Evolutionary conservation across 2,888 invertebrate genomes (phyloP).

Genomic region (Pollenia amentaria): DNA sequence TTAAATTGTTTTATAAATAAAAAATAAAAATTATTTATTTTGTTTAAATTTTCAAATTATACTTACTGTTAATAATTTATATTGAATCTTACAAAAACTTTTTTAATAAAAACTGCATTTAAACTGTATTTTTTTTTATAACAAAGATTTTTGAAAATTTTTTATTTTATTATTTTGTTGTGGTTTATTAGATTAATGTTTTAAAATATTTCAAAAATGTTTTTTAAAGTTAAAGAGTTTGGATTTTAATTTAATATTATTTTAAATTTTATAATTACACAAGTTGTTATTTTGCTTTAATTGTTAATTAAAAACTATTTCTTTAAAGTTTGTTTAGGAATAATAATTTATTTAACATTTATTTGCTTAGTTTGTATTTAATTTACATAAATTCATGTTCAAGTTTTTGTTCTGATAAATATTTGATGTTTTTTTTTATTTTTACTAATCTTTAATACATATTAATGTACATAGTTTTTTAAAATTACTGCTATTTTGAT

Average conservation of each 20-base stretch:
- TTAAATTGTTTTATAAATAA: background rate
- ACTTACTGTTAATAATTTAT: slow-evolving; percentile 48
- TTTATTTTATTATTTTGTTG: slow-evolving; percentile 33
- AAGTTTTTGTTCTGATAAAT: slow-evolving; percentile 16
- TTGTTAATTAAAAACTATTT: slow-evolving; percentile 47
- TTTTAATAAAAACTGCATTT: slow-evolving; percentile 61
- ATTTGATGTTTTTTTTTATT: background rate
- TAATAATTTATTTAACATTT: slow-evolving; percentile 49
- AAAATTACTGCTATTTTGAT: slow-evolving; percentile 71
- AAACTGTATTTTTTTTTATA: slow-evolving; percentile 66
- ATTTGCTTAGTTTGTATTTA: slow-evolving; percentile 38
- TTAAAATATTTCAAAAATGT: slow-evolving; percentile 71
- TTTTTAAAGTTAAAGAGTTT: slow-evolving; percentile 59
- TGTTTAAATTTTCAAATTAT: background rate
- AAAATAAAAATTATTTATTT: slow-evolving; percentile 25
- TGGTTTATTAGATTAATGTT: slow-evolving; percentile 39
- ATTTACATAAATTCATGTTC: slow-evolving; percentile 63
- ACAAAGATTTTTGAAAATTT: slow-evolving; percentile 71
- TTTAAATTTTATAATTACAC: slow-evolving; percentile 53
- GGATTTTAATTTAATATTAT: slow-evolving; percentile 37
- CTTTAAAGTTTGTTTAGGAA: slow-evolving; percentile 76
- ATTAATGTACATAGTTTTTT: slow-evolving; percentile 39
- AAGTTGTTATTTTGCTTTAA: slow-evolving; percentile 43
- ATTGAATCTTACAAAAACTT: background rate
- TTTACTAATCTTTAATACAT: background rate